Percentiles rank a stretch among this genome's conserved stretches.
Evolutionary conservation across 2,888 invertebrate species (phyloP).

Genomic region (Alloplasta piceator): DNA sequence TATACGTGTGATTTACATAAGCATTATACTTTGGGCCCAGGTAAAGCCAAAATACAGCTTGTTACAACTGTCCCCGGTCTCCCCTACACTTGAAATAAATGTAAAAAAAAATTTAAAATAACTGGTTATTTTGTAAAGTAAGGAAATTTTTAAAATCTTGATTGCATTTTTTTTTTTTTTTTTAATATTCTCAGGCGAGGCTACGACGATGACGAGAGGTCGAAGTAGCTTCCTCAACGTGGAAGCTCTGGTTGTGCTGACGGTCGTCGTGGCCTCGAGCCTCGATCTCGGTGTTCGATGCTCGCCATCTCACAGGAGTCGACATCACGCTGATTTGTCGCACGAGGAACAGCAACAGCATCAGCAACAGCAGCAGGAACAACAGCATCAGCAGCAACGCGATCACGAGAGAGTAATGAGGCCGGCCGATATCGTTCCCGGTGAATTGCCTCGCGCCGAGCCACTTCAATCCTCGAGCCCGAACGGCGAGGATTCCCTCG

Average conservation of each 20-base stretch:
- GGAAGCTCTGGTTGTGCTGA: conserved; percentile 75
- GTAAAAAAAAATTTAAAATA: too few relatives aligned
- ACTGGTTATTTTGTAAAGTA: too few relatives aligned
- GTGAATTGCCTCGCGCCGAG: conserved; percentile 82
- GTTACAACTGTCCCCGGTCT: too few relatives aligned
- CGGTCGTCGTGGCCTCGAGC: conserved; percentile 71
- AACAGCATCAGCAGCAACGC: conserved; percentile 78
- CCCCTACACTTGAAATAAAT: too few relatives aligned
- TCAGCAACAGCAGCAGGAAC: conserved; percentile 78
- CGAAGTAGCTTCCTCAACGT: conserved; percentile 74
- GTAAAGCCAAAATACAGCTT: too few relatives aligned
- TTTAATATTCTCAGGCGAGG: conserved; percentile 68
- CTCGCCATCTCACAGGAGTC: conserved; percentile 79
- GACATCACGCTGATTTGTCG: conserved; percentile 80
- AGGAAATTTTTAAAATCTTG: too few relatives aligned
- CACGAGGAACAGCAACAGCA: conserved; percentile 74
- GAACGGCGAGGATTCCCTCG: conserved; percentile 87
- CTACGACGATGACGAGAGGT: conserved; percentile 77
- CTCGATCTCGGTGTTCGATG: conserved; percentile 75
- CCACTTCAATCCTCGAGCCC: conserved; percentile 81
- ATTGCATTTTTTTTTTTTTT: neutral
- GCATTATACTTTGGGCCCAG: too few relatives aligned
- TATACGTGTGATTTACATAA: too few relatives aligned
- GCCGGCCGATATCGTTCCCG: conserved; percentile 80
- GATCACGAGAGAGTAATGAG: conserved; percentile 60